Percentiles rank a stretch among this genome's conserved stretches.
Conservation (phyloP, 2,797 vertebrate genomes). For the Pangasius mekongensis region DNA sequence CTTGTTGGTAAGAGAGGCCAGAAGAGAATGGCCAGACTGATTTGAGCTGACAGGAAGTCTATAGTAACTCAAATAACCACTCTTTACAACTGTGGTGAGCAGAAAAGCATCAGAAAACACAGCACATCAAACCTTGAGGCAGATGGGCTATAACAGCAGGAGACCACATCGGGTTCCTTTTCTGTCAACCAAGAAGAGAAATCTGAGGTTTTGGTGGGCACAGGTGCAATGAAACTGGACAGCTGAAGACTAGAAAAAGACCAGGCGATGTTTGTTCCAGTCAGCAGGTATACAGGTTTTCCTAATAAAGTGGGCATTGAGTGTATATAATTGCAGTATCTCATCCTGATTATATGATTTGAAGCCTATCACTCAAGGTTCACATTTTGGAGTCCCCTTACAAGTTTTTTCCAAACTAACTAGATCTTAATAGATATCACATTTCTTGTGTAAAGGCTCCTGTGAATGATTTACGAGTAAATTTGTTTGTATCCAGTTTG, state of each 20-base stretch:
- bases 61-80: neutral
- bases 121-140: neutral
- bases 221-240: neutral
- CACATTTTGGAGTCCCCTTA: neutral
- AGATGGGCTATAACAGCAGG: neutral
- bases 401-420: neutral
- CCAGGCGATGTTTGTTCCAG: neutral
- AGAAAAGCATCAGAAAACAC: neutral
- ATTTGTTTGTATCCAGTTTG: neutral
- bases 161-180: neutral
- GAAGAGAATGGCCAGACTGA: neutral
- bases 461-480: neutral
- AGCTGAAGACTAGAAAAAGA: neutral
- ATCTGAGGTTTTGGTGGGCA: neutral
- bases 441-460: neutral
- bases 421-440: neutral
- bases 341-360: neutral
- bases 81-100: neutral
- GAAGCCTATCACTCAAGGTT: neutral
- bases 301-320: neutral
- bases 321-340: neutral
- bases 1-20: neutral
- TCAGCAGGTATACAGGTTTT: neutral
- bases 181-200: neutral
- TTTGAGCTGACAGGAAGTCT: neutral